phyloP scores from a whole-genome alignment of 2,888 invertebrate species.

The Caenorhabditis macrosperma region DNA sequence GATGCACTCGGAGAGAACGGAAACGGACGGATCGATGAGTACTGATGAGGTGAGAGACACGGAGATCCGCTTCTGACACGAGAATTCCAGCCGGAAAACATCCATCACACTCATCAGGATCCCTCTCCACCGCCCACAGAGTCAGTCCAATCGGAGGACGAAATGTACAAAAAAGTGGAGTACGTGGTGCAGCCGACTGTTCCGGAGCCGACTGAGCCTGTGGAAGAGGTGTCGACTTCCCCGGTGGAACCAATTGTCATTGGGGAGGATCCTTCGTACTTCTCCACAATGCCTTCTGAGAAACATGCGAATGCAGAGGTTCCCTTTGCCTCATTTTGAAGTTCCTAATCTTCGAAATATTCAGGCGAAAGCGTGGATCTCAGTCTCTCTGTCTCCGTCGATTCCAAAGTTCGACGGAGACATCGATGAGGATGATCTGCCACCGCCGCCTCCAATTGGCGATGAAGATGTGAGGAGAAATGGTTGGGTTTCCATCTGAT shows the following conservation, averaged over 20 bases:
- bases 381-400: slow-evolving; percentile 39
- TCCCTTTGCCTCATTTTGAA: background rate
- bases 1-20: background rate
- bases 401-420: slow-evolving; percentile 59
- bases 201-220: slow-evolving; percentile 5
- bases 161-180: slow-evolving; percentile 53
- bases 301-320: slow-evolving; percentile 37
- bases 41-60: slow-evolving; percentile 18
- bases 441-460: slow-evolving; percentile 40
- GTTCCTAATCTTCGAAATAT: slow-evolving; percentile 24
- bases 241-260: slow-evolving; percentile 38
- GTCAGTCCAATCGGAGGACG: background rate
- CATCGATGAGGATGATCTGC: slow-evolving; percentile 62
- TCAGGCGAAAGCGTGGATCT: slow-evolving; percentile 61
- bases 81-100: slow-evolving; percentile 5
- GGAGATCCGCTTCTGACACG: background rate
- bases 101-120: slow-evolving; percentile 27
- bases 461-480: slow-evolving; percentile 16
- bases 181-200: slow-evolving; percentile 50
- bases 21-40: background rate
- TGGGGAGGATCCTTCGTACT: slow-evolving; percentile 47
- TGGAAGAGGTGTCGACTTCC: background rate
- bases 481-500: too few species aligned
- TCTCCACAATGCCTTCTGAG: slow-evolving; percentile 28
- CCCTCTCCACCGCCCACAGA: slow-evolving; percentile 19